Evolutionary conservation across 2,888 invertebrate genomes (phyloP).

Genomic region (Petrolisthes manimaculis): DNA sequence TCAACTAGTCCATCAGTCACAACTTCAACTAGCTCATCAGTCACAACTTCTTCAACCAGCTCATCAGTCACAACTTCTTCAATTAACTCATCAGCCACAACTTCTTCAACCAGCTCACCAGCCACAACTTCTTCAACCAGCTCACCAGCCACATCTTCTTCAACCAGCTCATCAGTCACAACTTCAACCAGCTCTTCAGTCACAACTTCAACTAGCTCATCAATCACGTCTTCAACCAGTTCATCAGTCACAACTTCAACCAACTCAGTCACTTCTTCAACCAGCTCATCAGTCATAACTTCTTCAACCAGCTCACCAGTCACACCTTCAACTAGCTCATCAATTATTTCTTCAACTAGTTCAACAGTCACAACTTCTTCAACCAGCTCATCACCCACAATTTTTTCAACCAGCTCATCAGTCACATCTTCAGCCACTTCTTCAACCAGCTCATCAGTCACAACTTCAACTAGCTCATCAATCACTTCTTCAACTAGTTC

Average conservation of each 20-base stretch:
- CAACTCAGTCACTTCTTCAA: constrained; percentile 3
- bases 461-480: neutral
- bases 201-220: neutral
- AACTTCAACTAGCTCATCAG: neutral
- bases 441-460: neutral
- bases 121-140: no score
- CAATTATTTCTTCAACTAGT: neutral
- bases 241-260: neutral
- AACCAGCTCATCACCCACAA: no score
- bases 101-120: neutral
- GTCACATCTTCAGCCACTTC: constrained; percentile 4
- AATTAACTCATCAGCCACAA: no score
- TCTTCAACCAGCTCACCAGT: no score
- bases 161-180: no score
- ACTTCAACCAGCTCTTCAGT: no score
- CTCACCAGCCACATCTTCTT: no score
- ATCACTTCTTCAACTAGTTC: neutral
- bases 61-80: no score
- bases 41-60: neutral
- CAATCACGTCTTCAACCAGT: neutral
- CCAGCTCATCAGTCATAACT: neutral
- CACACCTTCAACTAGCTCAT: neutral
- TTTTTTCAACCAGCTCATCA: no score
- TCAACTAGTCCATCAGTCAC: neutral
- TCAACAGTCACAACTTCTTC: neutral